Conservation (phyloP, 2,888 invertebrate genomes). For the Toxonevra muliebris region DNA sequence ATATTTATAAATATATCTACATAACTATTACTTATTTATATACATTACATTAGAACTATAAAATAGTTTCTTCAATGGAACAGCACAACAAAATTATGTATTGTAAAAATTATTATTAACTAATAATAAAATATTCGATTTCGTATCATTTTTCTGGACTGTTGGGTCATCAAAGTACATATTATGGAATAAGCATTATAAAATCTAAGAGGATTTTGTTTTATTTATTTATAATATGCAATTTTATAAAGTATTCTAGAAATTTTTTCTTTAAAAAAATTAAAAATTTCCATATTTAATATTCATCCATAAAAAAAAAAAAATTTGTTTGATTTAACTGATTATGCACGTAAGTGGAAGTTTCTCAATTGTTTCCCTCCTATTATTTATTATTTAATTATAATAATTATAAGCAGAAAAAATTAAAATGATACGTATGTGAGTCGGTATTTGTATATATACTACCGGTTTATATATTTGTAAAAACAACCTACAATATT, state of each 20-base stretch:
- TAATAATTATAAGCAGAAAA: background rate
- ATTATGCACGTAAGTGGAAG: constrained; percentile 1
- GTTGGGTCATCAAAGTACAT: constrained; percentile 19
- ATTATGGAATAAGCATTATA: no score
- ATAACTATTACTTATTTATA: no score
- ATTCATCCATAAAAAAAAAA: no score
- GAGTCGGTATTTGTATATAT: background rate
- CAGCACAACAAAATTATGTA: no score
- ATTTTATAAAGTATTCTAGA: constrained; percentile 8
- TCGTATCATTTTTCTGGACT: constrained; percentile 5
- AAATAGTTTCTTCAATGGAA: no score
- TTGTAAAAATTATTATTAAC: constrained; percentile 14
- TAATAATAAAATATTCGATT: constrained; percentile 11
- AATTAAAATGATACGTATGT: background rate
- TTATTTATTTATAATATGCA: constrained; percentile 3
- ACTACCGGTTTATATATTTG: background rate
- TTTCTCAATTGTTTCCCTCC: background rate
- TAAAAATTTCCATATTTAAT: no score
- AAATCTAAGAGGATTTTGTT: background rate
- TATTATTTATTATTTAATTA: constrained; percentile 16
- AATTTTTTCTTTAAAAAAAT: constrained; percentile 26
- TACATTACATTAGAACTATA: background rate
- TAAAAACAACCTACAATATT: constrained; percentile 24
- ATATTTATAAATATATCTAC: no score
- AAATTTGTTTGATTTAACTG: no score